Conservation (phyloP, 2,888 invertebrate genomes). For the Cephus runcator region DNA sequence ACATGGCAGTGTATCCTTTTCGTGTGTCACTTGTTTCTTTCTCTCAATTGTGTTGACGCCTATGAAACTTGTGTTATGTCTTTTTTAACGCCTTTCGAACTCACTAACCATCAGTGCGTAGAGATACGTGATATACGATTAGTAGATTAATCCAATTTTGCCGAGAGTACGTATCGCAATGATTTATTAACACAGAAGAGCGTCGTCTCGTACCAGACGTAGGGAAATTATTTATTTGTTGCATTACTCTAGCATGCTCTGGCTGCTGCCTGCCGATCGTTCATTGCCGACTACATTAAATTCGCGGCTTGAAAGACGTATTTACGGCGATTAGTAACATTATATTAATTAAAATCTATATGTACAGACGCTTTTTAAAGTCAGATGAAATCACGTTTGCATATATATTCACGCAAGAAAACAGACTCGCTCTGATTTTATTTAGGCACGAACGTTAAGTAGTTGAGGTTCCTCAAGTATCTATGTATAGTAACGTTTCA, state of each 20-base stretch:
- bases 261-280: slow-evolving; percentile 62
- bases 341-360: slow-evolving; percentile 8
- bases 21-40: not conserved
- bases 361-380: slow-evolving; percentile 44
- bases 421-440: slow-evolving; percentile 10
- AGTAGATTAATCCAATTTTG: slow-evolving; percentile 34
- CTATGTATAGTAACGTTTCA: not conserved
- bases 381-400: slow-evolving; percentile 24
- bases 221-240: slow-evolving; percentile 53
- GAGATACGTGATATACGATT: slow-evolving; percentile 30
- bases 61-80: slow-evolving; percentile 18
- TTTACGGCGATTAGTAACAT: not conserved
- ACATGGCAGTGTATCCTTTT: not conserved
- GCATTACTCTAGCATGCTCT: slow-evolving; percentile 62
- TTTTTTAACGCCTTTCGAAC: slow-evolving; percentile 29
- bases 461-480: not conserved
- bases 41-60: not conserved
- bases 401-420: slow-evolving; percentile 17
- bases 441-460: not conserved
- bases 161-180: slow-evolving; percentile 4
- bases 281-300: slow-evolving; percentile 43
- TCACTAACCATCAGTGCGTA: slow-evolving; percentile 34
- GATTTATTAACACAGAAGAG: not conserved
- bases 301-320: slow-evolving; percentile 33
- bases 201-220: slow-evolving; percentile 22